A percentile compares a stretch with the other conserved stretches of the same genome.
phyloP scores from a whole-genome alignment of 1,140 invertebrate species.

The Patella vulgata region DNA sequence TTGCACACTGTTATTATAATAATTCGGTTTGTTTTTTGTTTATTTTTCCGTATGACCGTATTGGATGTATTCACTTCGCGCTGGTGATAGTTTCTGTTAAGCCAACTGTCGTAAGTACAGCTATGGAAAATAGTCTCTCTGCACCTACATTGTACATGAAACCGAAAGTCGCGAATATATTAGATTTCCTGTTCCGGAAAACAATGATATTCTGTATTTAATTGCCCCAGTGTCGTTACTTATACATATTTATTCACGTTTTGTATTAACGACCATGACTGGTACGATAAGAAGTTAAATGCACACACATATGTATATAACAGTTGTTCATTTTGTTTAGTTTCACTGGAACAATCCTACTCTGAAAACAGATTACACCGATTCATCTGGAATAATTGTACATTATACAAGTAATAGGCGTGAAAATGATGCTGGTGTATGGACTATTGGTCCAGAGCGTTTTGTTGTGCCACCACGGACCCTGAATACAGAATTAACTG shows the following conservation, averaged over 20 bases:
- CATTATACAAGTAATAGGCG: slow-evolving; percentile 9
- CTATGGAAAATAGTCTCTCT: too few species aligned
- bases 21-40: too few species aligned
- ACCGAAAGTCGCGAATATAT: too few species aligned
- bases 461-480: slow-evolving; percentile 6
- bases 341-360: too few species aligned
- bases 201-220: background rate
- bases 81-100: too few species aligned
- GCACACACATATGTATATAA: background rate
- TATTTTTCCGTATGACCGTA: too few species aligned
- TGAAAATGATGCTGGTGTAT: background rate
- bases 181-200: too few species aligned
- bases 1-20: too few species aligned
- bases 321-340: background rate
- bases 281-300: background rate
- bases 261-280: background rate
- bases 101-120: too few species aligned
- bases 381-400: background rate
- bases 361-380: background rate
- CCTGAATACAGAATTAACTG: background rate
- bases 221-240: background rate
- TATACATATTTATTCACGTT: background rate
- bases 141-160: too few species aligned
- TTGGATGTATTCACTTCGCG: too few species aligned
- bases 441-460: background rate